These are phyloP conservation scores for Rattus rattus DNA, from an alignment of 2,113 vertebrate genomes.

Conservation along the genomic window DNA sequence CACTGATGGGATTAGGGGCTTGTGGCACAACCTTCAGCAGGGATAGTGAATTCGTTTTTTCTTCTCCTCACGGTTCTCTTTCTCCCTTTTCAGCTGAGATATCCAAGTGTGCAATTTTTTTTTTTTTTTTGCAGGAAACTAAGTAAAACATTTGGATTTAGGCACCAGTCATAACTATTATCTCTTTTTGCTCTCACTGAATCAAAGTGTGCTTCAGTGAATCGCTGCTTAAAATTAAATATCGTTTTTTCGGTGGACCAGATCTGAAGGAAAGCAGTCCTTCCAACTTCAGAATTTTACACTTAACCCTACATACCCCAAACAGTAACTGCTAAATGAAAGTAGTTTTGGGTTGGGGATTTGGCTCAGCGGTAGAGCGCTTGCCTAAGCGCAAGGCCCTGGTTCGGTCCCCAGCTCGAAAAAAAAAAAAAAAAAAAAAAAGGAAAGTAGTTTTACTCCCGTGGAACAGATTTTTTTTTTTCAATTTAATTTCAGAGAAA, in stretches of 20 bases:
- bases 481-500: constrained; percentile 13
- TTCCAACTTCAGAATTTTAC: not conserved
- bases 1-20: not conserved
- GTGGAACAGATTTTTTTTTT: not conserved
- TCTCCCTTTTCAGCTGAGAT: not conserved
- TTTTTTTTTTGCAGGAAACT: not conserved
- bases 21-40: not conserved
- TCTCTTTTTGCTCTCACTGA: not conserved
- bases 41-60: not conserved
- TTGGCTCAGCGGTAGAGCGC: too few relatives aligned
- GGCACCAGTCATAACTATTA: not conserved
- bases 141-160: not conserved
- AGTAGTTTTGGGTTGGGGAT: too few relatives aligned
- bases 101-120: not conserved
- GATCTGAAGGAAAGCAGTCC: not conserved
- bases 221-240: not conserved
- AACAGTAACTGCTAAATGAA: not conserved
- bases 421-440: too few relatives aligned
- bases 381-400: too few relatives aligned
- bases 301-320: not conserved
- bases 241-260: not conserved
- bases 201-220: not conserved
- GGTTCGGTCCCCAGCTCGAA: too few relatives aligned
- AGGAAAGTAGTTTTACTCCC: not conserved
- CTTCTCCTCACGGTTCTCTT: not conserved